Conservation (phyloP, 2,113 vertebrate species). For the Sisor rabdophorus region DNA sequence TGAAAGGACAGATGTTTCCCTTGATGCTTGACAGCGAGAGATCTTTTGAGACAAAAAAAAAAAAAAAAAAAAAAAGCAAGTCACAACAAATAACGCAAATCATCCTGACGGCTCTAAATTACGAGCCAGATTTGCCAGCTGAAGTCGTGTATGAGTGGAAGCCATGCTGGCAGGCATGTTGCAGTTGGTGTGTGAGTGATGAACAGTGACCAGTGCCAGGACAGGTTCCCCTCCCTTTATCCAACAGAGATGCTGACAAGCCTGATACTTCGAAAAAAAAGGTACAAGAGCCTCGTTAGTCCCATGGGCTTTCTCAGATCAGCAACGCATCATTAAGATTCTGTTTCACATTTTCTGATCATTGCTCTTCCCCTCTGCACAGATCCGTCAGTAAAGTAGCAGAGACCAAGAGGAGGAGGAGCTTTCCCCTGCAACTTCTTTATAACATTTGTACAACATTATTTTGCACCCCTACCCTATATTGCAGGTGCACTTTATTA, state of each 20-base stretch:
- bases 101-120: slow-evolving; percentile 28
- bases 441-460: no score
- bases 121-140: slow-evolving; percentile 24
- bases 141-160: slow-evolving; percentile 9
- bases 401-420: neutral
- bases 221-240: slow-evolving; percentile 5
- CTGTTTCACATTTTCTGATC: slow-evolving; percentile 24
- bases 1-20: neutral
- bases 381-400: neutral
- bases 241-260: slow-evolving; percentile 3
- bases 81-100: slow-evolving; percentile 41
- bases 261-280: slow-evolving; percentile 22
- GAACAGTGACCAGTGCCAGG: slow-evolving; percentile 20
- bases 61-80: neutral
- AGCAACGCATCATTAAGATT: slow-evolving; percentile 36
- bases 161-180: slow-evolving; percentile 27
- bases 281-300: slow-evolving; percentile 33
- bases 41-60: slow-evolving; percentile 10
- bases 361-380: neutral
- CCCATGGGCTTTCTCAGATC: slow-evolving; percentile 29
- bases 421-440: no score
- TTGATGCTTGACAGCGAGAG: neutral
- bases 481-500: no score
- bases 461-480: no score
- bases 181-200: slow-evolving; percentile 37